These are phyloP conservation scores for Pipistrellus nathusii DNA, from an alignment of 2,797 vertebrate genomes.

Conservation along the genomic window DNA sequence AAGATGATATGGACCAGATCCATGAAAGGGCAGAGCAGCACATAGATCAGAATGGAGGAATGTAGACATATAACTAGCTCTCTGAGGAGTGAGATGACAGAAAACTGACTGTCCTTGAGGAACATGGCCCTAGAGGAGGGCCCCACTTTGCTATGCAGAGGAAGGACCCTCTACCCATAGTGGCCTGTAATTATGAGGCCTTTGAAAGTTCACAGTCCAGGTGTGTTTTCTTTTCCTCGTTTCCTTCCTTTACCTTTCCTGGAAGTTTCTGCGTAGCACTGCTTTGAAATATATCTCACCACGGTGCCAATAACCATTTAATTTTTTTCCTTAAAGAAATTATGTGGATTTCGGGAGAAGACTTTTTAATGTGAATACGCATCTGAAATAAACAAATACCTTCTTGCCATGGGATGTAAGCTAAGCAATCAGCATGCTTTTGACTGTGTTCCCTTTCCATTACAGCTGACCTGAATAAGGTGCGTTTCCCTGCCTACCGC, in stretches of 20 bases:
- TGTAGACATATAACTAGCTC: background rate
- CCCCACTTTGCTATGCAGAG: background rate
- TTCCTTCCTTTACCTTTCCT: background rate
- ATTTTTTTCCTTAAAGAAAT: conserved; percentile 43
- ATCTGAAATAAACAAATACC: conserved; percentile 2
- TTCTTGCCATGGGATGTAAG: background rate
- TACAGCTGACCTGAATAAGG: conserved; percentile 97
- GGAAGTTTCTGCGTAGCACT: background rate
- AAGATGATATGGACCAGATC: background rate
- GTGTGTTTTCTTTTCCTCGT: background rate
- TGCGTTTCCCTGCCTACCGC: conserved; percentile 98
- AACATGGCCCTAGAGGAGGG: background rate
- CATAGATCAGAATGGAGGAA: background rate
- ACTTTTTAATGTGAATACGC: background rate
- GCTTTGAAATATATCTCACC: background rate
- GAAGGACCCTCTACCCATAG: too few species aligned
- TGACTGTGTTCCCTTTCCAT: conserved; percentile 69
- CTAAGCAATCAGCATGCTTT: conserved; percentile 12
- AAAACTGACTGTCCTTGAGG: background rate
- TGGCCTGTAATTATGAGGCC: background rate
- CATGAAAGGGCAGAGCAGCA: background rate
- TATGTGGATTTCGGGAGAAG: conserved; percentile 5
- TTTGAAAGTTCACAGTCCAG: background rate
- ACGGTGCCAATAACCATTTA: background rate
- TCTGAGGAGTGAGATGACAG: background rate